phyloP scores from a whole-genome alignment of 2,797 vertebrate species.

The Muscicapa comitata region DNA sequence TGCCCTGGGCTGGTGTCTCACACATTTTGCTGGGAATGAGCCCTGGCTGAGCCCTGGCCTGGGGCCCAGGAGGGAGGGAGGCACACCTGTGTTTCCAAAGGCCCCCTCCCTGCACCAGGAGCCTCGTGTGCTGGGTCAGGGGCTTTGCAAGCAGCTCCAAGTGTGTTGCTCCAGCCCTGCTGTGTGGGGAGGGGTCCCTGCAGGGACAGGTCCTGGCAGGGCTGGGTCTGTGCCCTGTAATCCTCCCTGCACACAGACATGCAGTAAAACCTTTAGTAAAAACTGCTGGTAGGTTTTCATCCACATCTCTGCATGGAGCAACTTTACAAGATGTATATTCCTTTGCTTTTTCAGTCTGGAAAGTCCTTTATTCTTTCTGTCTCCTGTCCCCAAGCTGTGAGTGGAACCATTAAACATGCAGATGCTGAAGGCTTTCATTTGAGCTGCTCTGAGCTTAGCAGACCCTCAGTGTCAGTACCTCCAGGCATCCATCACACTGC shows the following conservation, averaged over 20 bases:
- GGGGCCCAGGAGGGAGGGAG: neutral
- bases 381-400: neutral
- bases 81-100: rapidly evolving
- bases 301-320: neutral
- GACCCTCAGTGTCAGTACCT: neutral
- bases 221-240: neutral
- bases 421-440: neutral
- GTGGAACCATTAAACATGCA: neutral
- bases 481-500: neutral
- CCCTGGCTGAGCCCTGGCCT: neutral
- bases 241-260: neutral
- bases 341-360: neutral
- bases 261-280: neutral
- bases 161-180: rapidly evolving
- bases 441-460: neutral
- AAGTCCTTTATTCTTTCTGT: neutral
- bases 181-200: rapidly evolving
- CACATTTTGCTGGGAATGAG: neutral
- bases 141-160: neutral
- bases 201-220: neutral
- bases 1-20: neutral
- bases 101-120: neutral
- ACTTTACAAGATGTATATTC: neutral
- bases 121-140: rapidly evolving
- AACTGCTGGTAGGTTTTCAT: neutral